Base-by-base conservation (phyloP, 2,797 vertebrate genomes). In the Anas bahamensis region DNA sequence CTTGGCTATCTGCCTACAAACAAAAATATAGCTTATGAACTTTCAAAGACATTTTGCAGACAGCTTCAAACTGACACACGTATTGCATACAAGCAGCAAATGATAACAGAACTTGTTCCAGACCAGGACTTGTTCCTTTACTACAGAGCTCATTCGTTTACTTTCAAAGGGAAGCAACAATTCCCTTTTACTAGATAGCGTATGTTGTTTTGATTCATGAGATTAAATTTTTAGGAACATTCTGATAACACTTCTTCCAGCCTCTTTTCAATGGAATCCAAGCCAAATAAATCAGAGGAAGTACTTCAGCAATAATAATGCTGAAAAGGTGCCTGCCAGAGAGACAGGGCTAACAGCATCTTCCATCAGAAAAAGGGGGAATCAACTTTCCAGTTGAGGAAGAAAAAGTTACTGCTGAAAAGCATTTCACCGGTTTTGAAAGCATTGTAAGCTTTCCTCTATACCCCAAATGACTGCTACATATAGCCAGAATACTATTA, bases 1-100 rank as follows among this genome's bases (percentile, higher is more conserved):
- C 99, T 96, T 99, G 98, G 91, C 78, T 61, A 95, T 99, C 99
- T 76, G 99, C 99, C 99, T 99, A 93, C 71, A 94, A 87, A 96
- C 94, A 93, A 17, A 15, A 95, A 92, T 5, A 39, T 5, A 93
- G 17, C 72, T 61, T n/a, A 26, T 95, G 57, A 94, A 72, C 26
- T 56, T 46, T 50, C 77, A 70, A 52, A 92, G 52, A 64, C 37
- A 60, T 48, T 76, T 41, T 69, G 35, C 81, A 94, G 50, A 77
- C 52, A 78, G 33, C 41, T 91, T 76, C 81, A 77, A 42, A 77
- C 26, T 11, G 29, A 78, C 17, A 78, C 33, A 63, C 2, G 7
- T 6, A 52, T 1, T 77, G 31, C 31, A 53, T 2, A 60, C 8
- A 70, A 96, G 50, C 31, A 26, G n/a, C 41, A 83, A 94, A 56